Conservation (phyloP, 2,888 invertebrate genomes). For the Leptinotarsa tumamoca region DNA sequence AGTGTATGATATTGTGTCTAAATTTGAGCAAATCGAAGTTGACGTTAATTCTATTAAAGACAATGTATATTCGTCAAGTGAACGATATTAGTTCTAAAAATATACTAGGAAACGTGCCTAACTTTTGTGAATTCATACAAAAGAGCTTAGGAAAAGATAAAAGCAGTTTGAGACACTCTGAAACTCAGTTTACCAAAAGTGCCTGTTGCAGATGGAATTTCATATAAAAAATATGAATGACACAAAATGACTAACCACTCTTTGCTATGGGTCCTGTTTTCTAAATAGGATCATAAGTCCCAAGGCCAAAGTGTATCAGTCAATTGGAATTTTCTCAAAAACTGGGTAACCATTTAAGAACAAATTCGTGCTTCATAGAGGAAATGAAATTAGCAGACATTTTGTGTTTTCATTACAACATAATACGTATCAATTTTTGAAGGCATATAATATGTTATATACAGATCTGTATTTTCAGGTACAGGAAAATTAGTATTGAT, state of each 20-base stretch:
- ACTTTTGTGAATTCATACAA: neutral
- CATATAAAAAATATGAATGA: too few species aligned
- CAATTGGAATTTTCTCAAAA: neutral
- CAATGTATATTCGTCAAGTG: neutral
- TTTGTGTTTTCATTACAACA: constrained; percentile 16
- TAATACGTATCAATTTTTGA: constrained; percentile 8
- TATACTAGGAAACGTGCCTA: neutral
- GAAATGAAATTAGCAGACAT: neutral
- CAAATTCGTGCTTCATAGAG: neutral
- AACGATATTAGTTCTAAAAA: neutral
- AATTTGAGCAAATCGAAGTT: constrained; percentile 44
- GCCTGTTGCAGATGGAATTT: too few species aligned
- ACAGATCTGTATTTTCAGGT: constrained; percentile 28
- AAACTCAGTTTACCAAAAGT: too few species aligned
- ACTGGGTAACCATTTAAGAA: neutral
- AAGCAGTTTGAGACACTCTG: neutral
- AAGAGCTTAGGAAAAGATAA: too few species aligned
- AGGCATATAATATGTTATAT: constrained; percentile 25
- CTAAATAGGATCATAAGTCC: too few species aligned
- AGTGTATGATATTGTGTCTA: constrained; percentile 43
- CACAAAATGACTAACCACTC: too few species aligned
- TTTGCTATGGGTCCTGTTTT: too few species aligned
- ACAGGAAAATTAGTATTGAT: constrained; percentile 12
- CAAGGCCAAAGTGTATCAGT: too few species aligned
- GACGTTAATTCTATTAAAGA: constrained; percentile 25